phyloP scores from a whole-genome alignment of 2,888 invertebrate genomes.

The Pammene aurita region DNA sequence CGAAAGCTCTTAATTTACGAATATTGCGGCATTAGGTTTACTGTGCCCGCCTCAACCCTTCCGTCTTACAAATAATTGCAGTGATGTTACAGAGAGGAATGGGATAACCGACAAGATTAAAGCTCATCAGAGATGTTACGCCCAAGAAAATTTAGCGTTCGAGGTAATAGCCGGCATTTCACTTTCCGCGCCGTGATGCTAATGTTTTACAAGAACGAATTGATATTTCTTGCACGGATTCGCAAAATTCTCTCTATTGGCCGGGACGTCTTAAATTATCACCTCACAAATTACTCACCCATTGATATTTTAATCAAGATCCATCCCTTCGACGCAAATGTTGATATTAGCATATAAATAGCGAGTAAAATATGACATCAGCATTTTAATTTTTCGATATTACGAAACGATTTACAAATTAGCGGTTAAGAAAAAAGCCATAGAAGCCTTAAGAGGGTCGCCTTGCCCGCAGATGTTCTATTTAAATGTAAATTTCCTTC shows the following conservation, averaged over 20 bases:
- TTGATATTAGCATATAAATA: constrained; percentile 80
- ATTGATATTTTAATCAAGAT: constrained; percentile 79
- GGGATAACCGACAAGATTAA: constrained; percentile 76
- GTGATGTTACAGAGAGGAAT: constrained; percentile 75
- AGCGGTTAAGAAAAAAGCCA: constrained; percentile 80
- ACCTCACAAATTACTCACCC: constrained; percentile 70
- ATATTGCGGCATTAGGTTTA: constrained; percentile 79
- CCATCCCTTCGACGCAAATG: constrained; percentile 63
- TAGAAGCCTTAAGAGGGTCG: constrained; percentile 77
- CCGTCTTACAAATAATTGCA: constrained; percentile 78
- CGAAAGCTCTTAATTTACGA: constrained; percentile 78
- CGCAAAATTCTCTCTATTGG: constrained; percentile 52
- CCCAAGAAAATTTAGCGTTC: constrained; percentile 69
- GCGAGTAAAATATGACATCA: constrained; percentile 81
- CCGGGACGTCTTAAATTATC: constrained; percentile 57
- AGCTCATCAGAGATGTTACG: constrained; percentile 72
- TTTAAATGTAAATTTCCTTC: constrained; percentile 82
- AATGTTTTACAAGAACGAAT: constrained; percentile 44
- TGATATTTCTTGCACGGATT: constrained; percentile 60
- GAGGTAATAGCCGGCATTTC: constrained; percentile 62
- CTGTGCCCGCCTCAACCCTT: constrained; percentile 73
- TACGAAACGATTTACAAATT: constrained; percentile 83
- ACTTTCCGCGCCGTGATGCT: constrained; percentile 45
- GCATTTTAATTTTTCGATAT: constrained; percentile 83
- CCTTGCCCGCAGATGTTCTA: constrained; percentile 80